Evolutionary conservation across 2,888 invertebrate species (phyloP).

Genomic region (Pasiphila rectangulata): DNA sequence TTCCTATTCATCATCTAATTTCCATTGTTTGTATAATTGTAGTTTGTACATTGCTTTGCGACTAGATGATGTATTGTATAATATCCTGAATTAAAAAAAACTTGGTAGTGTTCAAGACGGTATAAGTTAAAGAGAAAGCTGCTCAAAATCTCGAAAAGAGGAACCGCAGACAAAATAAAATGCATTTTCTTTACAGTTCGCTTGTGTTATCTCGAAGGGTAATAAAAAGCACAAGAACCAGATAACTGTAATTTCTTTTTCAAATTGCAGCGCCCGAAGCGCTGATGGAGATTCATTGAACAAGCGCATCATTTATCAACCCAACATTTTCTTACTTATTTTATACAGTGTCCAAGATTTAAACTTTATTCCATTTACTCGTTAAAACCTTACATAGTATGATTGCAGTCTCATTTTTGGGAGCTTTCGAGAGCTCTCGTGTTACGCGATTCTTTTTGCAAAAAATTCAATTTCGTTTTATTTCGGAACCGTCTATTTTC

Average conservation of each 20-base stretch:
- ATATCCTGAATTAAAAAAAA: background rate
- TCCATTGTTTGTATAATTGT: no score
- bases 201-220: conserved; percentile 39
- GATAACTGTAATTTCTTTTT: conserved; percentile 61
- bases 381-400: conserved; percentile 50
- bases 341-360: conserved; percentile 58
- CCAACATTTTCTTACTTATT: conserved; percentile 60
- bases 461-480: conserved; percentile 26
- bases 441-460: conserved; percentile 19
- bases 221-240: conserved; percentile 47
- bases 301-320: conserved; percentile 71
- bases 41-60: no score
- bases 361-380: conserved; percentile 55
- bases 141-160: conserved; percentile 13
- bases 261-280: conserved; percentile 59
- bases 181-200: conserved; percentile 32
- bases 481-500: conserved; percentile 21
- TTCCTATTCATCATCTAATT: no score
- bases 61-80: no score
- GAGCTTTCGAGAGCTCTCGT: conserved; percentile 40
- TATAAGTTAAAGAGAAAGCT: background rate
- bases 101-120: background rate
- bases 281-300: conserved; percentile 75
- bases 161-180: conserved; percentile 22
- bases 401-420: conserved; percentile 54